phyloP scores from a whole-genome alignment of 2,113 vertebrate genomes.

The Nothocercus nigrocapillus region DNA sequence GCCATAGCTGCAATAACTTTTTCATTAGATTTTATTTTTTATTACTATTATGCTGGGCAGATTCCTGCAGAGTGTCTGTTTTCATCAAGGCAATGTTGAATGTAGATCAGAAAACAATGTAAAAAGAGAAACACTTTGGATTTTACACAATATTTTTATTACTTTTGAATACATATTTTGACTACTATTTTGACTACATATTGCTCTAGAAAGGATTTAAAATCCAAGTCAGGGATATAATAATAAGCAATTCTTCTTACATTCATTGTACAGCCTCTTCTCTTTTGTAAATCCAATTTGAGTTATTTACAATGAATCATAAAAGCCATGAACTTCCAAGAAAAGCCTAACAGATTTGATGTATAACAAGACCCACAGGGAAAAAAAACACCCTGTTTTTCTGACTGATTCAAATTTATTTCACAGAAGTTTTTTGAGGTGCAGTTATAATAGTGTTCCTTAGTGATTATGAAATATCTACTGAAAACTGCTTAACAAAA shows the following conservation, averaged over 20 bases:
- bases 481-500: slow-evolving; percentile 80
- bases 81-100: neutral
- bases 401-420: slow-evolving; percentile 43
- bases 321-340: slow-evolving; percentile 60
- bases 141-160: neutral
- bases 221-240: slow-evolving; percentile 1
- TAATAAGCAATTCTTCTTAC: slow-evolving; percentile 10
- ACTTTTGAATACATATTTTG: neutral
- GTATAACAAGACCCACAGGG: slow-evolving; percentile 23
- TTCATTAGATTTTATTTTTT: neutral
- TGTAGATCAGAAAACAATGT: neutral
- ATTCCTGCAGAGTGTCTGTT: neutral
- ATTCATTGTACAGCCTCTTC: slow-evolving; percentile 37
- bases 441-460: slow-evolving; percentile 59
- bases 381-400: slow-evolving; percentile 38
- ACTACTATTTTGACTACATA: neutral
- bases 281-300: slow-evolving; percentile 68
- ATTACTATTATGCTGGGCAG: neutral
- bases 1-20: neutral
- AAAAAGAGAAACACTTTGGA: neutral
- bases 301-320: slow-evolving; percentile 73
- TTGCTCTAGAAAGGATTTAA: neutral
- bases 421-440: slow-evolving; percentile 58
- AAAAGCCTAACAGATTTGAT: slow-evolving; percentile 61
- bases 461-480: slow-evolving; percentile 76